Conservation (phyloP, 2,113 vertebrate genomes). For the Barbus barbus region DNA sequence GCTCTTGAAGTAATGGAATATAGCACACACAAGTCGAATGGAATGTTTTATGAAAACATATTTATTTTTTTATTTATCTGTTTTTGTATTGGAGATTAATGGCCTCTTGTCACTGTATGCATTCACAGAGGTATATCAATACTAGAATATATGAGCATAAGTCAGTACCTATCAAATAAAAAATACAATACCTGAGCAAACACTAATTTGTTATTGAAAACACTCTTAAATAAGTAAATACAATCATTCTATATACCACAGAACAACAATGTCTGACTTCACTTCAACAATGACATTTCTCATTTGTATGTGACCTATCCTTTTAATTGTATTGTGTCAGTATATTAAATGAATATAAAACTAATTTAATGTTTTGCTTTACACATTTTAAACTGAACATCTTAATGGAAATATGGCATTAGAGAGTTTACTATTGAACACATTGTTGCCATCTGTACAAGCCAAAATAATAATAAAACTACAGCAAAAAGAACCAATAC, state of each 20-base stretch:
- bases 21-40: not conserved
- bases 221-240: not conserved
- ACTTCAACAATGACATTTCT: not conserved
- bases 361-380: not conserved
- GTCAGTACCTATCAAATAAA: no score
- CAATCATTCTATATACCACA: not conserved
- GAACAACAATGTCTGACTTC: not conserved
- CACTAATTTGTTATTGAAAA: not conserved
- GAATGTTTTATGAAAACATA: not conserved
- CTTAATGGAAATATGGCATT: not conserved
- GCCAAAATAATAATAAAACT: not conserved
- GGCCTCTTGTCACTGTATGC: not conserved
- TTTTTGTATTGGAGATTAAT: not conserved
- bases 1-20: not conserved
- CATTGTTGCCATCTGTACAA: not conserved
- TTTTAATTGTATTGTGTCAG: not conserved
- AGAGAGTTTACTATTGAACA: not conserved
- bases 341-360: not conserved
- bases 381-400: not conserved
- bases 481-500: constrained; percentile 4
- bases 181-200: not conserved
- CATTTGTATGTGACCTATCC: not conserved
- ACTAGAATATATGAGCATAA: no score
- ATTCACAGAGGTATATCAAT: no score
- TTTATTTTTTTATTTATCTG: not conserved